phyloP scores from a whole-genome alignment of 2,797 vertebrate species.

The Melanotaenia trifasciata region DNA sequence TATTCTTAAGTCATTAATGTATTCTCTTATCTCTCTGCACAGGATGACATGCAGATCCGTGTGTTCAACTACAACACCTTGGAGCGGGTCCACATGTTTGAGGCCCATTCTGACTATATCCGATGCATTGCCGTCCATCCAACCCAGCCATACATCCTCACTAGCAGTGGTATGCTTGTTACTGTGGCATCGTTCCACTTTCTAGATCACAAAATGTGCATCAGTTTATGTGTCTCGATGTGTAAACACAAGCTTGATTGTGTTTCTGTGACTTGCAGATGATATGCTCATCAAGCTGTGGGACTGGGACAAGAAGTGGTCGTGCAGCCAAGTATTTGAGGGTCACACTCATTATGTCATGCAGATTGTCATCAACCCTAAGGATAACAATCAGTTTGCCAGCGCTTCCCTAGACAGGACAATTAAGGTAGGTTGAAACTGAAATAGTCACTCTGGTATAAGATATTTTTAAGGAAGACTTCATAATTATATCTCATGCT shows the following conservation, averaged over 20 bases:
- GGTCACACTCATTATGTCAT: conserved; percentile 99
- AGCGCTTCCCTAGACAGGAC: conserved; percentile 96
- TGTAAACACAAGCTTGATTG: conserved; percentile 3
- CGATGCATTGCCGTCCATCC: conserved; percentile 99
- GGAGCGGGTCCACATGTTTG: conserved; percentile 98
- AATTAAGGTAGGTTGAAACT: conserved; percentile 88
- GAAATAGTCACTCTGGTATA: not conserved
- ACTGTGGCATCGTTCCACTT: not conserved
- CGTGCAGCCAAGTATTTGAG: conserved; percentile 98
- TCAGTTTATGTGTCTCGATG: not conserved
- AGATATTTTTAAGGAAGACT: not conserved
- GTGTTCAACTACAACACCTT: conserved; percentile 99
- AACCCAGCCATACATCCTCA: conserved; percentile 97
- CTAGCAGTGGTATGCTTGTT: conserved; percentile 91
- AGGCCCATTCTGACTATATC: conserved; percentile 98
- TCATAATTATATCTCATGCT: conserved; percentile 13
- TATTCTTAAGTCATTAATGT: not conserved
- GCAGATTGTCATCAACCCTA: conserved; percentile 99
- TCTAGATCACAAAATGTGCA: not conserved
- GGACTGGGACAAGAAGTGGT: conserved; percentile 99
- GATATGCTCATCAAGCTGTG: conserved; percentile 99
- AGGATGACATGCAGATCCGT: conserved; percentile 99
- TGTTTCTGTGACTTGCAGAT: conserved; percentile 81
- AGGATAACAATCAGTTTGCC: conserved; percentile 99
- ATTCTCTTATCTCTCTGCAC: not conserved